Base-by-base conservation (phyloP, 2,113 vertebrate genomes). In the Oceanodroma tethys region DNA sequence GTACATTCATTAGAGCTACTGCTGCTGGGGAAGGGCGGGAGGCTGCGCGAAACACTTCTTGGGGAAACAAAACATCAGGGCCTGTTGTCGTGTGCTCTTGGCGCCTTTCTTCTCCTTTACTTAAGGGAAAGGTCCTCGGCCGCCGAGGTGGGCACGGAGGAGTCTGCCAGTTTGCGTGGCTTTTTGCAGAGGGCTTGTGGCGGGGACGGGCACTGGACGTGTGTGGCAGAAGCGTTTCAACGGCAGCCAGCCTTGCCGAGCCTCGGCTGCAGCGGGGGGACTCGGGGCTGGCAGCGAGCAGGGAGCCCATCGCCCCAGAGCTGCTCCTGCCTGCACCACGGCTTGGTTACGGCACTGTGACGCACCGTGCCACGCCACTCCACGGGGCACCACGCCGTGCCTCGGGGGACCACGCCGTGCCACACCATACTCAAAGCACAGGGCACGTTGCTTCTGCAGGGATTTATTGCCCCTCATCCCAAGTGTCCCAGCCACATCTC, bases 121-220 rank as follows among this genome's bases (percentile, higher is more conserved):
- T 65, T 5, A 13, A 74, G 55, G 59, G 62, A 65, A 27, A 73
- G 63, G 36, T 22, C 22, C 48, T 20, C 3, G 47, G 52, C 42
- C 7, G 10, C 55, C 2, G 38, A 32, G n/a, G 38, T 27, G 92
- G 63, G 80, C 63, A 36, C 1, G 5, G 52, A 73, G 43, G 13
- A 29, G 58, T 21, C 88, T 48, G 74, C 25, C 3, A 34, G 4
- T 8, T 25, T 0, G 0, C 1, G n/a, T 14, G 65, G 52, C 7
- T 42, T 34, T 66, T 21, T 88, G 70, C 73, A 72, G 76, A 30
- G 75, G 47, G 48, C 40, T 82, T 4, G 2, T 26, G 16, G 5
- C 1, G 2, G 30, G 60, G 15, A 23, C 6, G 7, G 56, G 27
- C 17, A 0, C 14, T 6, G 4, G 29, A 8, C 3, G 42, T 0